phyloP scores from a whole-genome alignment of 1,140 invertebrate genomes.

The Leucophenga varia region DNA sequence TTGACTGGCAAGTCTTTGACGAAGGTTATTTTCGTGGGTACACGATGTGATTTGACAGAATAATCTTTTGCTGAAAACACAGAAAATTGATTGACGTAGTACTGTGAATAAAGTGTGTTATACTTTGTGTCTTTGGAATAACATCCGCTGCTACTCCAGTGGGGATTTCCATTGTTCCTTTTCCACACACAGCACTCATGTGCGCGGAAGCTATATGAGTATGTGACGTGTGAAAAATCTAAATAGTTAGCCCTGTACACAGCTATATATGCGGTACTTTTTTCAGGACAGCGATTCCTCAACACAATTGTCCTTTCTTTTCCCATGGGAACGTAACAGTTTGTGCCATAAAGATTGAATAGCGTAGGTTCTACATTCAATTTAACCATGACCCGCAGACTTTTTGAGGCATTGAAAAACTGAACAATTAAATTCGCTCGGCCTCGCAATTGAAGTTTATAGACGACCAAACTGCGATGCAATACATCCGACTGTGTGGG shows the following conservation, averaged over 20 bases:
- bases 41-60: background rate
- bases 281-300: conserved; percentile 1
- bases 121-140: background rate
- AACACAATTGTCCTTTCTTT: background rate
- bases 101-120: background rate
- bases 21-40: background rate
- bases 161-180: background rate
- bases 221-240: background rate
- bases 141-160: conserved; percentile 2
- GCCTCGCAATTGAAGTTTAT: background rate
- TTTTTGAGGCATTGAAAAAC: conserved; percentile 1
- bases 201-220: background rate
- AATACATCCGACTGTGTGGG: background rate
- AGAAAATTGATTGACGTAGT: background rate
- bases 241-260: conserved; percentile 1
- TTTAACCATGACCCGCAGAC: conserved; percentile 5
- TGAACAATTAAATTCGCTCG: conserved; percentile 1
- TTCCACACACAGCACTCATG: conserved; percentile 7
- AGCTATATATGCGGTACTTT: conserved; percentile 6
- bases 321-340: background rate
- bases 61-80: conserved; percentile 4
- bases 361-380: conserved; percentile 9
- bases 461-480: conserved; percentile 1
- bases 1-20: background rate
- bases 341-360: background rate